phyloP scores from a whole-genome alignment of 2,888 invertebrate species.

The Parnassius orleans region DNA sequence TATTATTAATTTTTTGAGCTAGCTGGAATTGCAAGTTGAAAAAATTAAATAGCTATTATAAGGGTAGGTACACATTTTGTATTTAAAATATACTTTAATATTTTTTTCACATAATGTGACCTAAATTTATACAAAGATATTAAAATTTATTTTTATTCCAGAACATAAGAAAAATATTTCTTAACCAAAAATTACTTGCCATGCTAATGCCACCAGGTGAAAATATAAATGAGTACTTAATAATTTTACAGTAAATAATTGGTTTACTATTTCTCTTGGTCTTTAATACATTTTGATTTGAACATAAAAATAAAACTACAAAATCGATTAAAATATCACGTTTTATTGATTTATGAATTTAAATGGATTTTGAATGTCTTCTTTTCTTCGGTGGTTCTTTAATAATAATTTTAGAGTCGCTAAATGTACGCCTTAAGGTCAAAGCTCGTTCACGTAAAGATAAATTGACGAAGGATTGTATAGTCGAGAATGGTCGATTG shows the following conservation, averaged over 20 bases:
- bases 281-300: background rate
- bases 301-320: background rate
- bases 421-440: conserved; percentile 54
- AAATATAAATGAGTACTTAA: no score
- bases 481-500: conserved; percentile 64
- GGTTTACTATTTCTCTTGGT: no score
- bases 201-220: no score
- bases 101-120: background rate
- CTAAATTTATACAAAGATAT: no score
- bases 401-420: conserved; percentile 60
- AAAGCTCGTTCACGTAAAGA: conserved; percentile 42
- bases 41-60: conserved; percentile 13
- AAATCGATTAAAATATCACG: background rate
- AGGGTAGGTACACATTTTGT: background rate
- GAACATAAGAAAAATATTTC: no score
- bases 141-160: no score
- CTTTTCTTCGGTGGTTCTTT: conserved; percentile 60
- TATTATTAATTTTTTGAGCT: conserved; percentile 39
- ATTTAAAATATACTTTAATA: background rate
- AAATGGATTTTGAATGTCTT: conserved; percentile 69
- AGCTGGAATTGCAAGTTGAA: conserved; percentile 28
- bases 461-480: conserved; percentile 43
- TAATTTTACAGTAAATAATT: no score
- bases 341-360: conserved; percentile 12
- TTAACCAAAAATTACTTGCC: no score